Conservation (phyloP, 1,140 invertebrate genomes). For the Helicoverpa zea region DNA sequence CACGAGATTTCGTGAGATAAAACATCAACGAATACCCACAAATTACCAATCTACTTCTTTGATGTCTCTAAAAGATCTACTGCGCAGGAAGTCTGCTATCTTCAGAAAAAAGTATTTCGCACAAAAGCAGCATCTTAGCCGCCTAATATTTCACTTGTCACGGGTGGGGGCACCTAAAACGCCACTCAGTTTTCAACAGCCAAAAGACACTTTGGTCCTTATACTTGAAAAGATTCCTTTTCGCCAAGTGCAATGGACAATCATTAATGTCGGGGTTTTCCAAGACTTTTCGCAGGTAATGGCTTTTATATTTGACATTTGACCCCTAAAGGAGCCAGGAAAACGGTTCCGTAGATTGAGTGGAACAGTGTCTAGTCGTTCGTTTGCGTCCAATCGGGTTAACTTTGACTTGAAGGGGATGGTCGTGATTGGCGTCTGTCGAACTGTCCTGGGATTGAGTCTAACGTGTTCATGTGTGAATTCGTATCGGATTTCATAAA, state of each 20-base stretch:
- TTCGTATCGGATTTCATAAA: neutral
- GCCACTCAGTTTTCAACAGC: constrained; percentile 49
- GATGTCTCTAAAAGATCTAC: too few relatives aligned
- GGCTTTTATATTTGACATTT: constrained; percentile 50
- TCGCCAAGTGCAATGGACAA: constrained; percentile 51
- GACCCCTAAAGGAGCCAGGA: constrained; percentile 29
- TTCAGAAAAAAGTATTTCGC: neutral
- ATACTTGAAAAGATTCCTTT: constrained; percentile 54
- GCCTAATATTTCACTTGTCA: constrained; percentile 43
- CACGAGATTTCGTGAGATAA: too few relatives aligned
- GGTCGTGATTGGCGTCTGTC: constrained; percentile 10
- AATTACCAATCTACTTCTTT: too few relatives aligned
- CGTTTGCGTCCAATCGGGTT: constrained; percentile 15
- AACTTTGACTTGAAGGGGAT: constrained; percentile 5
- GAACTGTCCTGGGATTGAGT: neutral
- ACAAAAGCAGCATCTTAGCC: constrained; percentile 45
- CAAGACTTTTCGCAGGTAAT: constrained; percentile 50
- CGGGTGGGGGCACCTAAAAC: constrained; percentile 47
- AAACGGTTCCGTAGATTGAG: constrained; percentile 22
- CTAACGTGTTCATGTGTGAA: neutral
- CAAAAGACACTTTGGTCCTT: constrained; percentile 51
- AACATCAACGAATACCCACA: too few relatives aligned
- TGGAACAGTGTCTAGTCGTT: constrained; percentile 18
- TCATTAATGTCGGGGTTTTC: constrained; percentile 49
- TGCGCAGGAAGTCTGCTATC: too few relatives aligned